Base-by-base conservation (phyloP, 2,888 invertebrate genomes). In the Polymixis flavicincta region DNA sequence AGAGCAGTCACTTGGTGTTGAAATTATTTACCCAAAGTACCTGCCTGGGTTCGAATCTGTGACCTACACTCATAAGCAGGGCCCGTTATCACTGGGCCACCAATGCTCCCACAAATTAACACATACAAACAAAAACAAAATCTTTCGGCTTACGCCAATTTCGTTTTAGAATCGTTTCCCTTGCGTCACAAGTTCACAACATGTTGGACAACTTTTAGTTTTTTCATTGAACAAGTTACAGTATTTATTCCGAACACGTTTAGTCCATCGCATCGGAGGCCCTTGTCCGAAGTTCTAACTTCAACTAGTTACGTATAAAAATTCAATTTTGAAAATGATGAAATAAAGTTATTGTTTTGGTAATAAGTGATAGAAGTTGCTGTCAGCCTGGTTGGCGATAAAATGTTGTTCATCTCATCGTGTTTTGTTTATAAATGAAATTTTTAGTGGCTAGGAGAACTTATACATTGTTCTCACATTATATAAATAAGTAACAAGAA, bases 221-320 rank as follows among this genome's bases (percentile, higher is more conserved):
- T 88, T 75, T 87, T 88, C 87, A 87, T 88, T 87, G 75, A 80
- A 82, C 69, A 83, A 86, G 78, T 87, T 79, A 17, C 45, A 50
- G 65, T 69, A 55, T 74, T 76, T 84, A 88, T 88, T 87, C 82
- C 11, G 32, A 66, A 17, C 87, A 85, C 85, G 85, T 70, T 32
- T 32, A 22, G 37, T 45, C 59, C 80, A 72, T 74, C 72, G 69
- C 80, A 72, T 74, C 72, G 69, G 50, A 69, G 66, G 64, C 71
- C 63, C 74, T 81, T 64, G 68, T 72, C 57, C 83, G 19, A 83
- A 77, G 32, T 71, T 57, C 52, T 0, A 63, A 71, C 72, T 74
- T 42, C 32, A 63, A 74, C 63, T 45, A 74, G 66, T 74, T 76
- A 42, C 32, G 63, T 76, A 76, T 81, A 74, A 81, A 76, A 84